Evolutionary conservation across 2,888 invertebrate genomes (phyloP).

Genomic region (Drosophila prostipennis): DNA sequence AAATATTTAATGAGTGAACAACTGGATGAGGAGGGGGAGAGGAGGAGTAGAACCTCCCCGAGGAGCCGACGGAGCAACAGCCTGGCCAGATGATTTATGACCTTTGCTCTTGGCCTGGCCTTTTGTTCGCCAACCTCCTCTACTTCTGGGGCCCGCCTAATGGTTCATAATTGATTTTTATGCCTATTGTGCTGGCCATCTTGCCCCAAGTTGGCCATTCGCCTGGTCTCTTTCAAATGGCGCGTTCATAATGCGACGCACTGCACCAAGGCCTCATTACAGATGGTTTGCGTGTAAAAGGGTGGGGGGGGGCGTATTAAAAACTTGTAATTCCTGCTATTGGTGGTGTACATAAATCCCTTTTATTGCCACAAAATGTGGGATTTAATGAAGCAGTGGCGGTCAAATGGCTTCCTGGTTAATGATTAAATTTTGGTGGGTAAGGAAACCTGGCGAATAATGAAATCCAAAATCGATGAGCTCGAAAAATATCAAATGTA

Average conservation of each 20-base stretch:
- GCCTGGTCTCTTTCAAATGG: slow-evolving; percentile 63
- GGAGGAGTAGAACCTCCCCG: slow-evolving; percentile 4
- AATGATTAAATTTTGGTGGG: neutral
- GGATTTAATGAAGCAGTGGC: slow-evolving; percentile 62
- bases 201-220: slow-evolving; percentile 21
- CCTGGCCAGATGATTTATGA: slow-evolving; percentile 75
- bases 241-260: slow-evolving; percentile 70
- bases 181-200: slow-evolving; percentile 70
- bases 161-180: slow-evolving; percentile 80
- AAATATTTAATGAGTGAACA: slow-evolving; percentile 79
- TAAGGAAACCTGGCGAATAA: neutral
- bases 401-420: slow-evolving; percentile 21
- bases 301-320: slow-evolving; percentile 63
- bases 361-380: slow-evolving; percentile 57
- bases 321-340: slow-evolving; percentile 75
- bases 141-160: slow-evolving; percentile 52
- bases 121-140: slow-evolving; percentile 34
- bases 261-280: slow-evolving; percentile 48
- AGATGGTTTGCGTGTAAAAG: neutral
- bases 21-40: slow-evolving; percentile 42
- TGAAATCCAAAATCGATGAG: neutral
- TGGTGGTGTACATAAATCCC: slow-evolving; percentile 70
- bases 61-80: slow-evolving; percentile 58
- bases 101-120: slow-evolving; percentile 40
- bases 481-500: too few species aligned